Evolutionary conservation across 2,113 vertebrate species (phyloP).

Genomic region (Amia ocellicauda): DNA sequence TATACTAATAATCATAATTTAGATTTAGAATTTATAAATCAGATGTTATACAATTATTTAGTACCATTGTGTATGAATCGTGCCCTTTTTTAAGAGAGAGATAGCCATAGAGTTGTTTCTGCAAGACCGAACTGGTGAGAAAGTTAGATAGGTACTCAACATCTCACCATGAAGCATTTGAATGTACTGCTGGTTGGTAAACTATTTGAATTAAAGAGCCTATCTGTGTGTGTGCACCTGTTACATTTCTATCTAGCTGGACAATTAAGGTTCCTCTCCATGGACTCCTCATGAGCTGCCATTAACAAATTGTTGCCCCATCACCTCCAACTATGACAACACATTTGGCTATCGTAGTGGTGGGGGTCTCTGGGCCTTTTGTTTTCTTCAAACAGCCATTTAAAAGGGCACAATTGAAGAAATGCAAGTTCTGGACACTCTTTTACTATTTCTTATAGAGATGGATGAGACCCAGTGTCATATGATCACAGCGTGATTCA

Average conservation of each 20-base stretch:
- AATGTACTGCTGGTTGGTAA: no score
- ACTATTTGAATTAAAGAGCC: no score
- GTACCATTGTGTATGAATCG: no score
- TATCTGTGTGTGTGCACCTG: neutral
- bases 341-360: slow-evolving; percentile 66
- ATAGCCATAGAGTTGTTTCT: no score
- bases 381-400: slow-evolving; percentile 57
- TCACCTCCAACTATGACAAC: slow-evolving; percentile 62
- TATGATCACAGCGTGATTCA: slow-evolving; percentile 63
- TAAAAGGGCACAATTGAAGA: slow-evolving; percentile 52
- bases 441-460: slow-evolving; percentile 61
- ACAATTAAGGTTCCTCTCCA: slow-evolving; percentile 39
- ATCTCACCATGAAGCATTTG: no score
- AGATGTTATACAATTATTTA: no score
- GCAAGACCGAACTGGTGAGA: no score
- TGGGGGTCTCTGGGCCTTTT: slow-evolving; percentile 59
- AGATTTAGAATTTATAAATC: no score
- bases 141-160: no score
- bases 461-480: slow-evolving; percentile 53
- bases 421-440: slow-evolving; percentile 34
- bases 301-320: slow-evolving; percentile 45
- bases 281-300: slow-evolving; percentile 29
- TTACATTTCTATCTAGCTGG: slow-evolving; percentile 16
- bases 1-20: no score
- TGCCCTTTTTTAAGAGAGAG: no score